Evolutionary conservation across 2,888 invertebrate genomes (phyloP).

Genomic region (Nezara viridula): DNA sequence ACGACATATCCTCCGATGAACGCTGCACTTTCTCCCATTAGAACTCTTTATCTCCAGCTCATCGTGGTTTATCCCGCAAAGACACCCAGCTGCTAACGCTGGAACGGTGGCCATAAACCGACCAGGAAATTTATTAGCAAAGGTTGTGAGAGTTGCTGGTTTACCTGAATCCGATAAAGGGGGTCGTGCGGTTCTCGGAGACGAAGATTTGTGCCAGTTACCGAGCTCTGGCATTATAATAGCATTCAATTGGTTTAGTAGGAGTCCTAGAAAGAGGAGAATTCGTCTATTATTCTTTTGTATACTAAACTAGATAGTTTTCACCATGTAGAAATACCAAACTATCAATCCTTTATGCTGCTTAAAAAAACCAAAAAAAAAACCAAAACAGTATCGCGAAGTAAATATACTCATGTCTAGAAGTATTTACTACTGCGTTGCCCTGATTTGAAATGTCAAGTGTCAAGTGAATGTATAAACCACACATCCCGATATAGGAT

Average conservation of each 20-base stretch:
- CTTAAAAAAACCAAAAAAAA: background rate
- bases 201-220: background rate
- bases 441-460: background rate
- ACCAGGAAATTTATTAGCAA: background rate
- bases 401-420: background rate
- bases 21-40: background rate
- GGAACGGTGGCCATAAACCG: background rate
- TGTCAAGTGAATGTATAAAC: background rate
- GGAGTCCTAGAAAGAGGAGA: background rate
- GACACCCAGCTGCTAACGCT: background rate
- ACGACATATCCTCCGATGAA: background rate
- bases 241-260: background rate
- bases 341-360: background rate
- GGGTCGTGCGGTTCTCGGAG: slow-evolving; percentile 5
- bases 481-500: background rate
- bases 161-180: slow-evolving; percentile 21
- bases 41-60: background rate
- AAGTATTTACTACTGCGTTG: background rate
- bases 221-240: background rate
- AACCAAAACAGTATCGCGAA: background rate
- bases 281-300: background rate
- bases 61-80: background rate
- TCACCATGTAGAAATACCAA: background rate
- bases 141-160: slow-evolving; percentile 13
- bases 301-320: background rate